phyloP scores from a whole-genome alignment of 2,797 vertebrate species.

The Xiphophorus birchmanni region DNA sequence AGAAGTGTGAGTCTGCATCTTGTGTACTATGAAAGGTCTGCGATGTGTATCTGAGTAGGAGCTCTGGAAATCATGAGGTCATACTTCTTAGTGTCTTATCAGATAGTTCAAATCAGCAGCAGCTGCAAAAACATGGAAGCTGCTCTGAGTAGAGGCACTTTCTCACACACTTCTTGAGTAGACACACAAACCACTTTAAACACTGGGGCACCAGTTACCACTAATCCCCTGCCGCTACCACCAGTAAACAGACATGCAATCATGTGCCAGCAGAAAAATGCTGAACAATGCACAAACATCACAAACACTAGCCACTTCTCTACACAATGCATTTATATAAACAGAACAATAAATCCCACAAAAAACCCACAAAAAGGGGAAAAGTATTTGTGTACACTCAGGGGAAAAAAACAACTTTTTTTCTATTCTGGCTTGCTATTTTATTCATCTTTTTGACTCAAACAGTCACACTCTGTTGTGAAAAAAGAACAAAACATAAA shows the following conservation, averaged over 20 bases:
- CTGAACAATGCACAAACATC: conserved; percentile 28
- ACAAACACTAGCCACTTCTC: conserved; percentile 39
- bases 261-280: conserved; percentile 31
- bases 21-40: conserved; percentile 41
- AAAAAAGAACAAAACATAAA: conserved; percentile 24
- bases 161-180: conserved; percentile 22
- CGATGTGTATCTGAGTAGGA: conserved; percentile 66
- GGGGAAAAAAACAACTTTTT: conserved; percentile 1
- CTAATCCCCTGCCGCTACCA: conserved; percentile 11
- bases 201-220: conserved; percentile 12
- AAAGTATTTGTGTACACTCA: conserved; percentile 5
- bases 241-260: conserved; percentile 18
- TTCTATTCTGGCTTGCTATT: not conserved
- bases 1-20: conserved; percentile 27
- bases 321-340: conserved; percentile 17
- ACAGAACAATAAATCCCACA: conserved; percentile 13
- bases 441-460: conserved; percentile 4
- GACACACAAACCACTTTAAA: conserved; percentile 18
- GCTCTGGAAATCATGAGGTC: conserved; percentile 70
- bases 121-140: conserved; percentile 66
- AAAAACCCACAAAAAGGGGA: conserved; percentile 10
- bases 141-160: conserved; percentile 16
- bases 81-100: conserved; percentile 65
- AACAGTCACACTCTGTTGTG: conserved; percentile 22
- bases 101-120: conserved; percentile 56